Percentiles rank a stretch among this genome's conserved stretches.
These are phyloP conservation scores for Tragulus kanchil DNA, from an alignment of 2,113 vertebrate genomes.

Conservation along the genomic window DNA sequence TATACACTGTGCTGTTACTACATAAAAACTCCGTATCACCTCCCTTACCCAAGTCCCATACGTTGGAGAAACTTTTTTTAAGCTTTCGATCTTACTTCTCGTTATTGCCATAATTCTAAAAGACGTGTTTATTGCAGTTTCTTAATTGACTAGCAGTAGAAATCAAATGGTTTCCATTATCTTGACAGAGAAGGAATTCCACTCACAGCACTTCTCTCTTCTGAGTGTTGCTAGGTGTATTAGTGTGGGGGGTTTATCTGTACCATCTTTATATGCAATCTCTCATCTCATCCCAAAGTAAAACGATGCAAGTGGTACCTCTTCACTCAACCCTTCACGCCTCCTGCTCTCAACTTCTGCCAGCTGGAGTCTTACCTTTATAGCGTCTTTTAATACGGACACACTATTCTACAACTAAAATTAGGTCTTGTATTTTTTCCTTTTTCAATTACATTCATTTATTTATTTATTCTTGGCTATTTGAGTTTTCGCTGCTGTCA, in stretches of 20 bases:
- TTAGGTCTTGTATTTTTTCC: background rate
- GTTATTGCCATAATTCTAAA: background rate
- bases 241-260: background rate
- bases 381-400: fast-evolving
- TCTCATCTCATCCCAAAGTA: background rate
- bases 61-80: background rate
- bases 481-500: too few species aligned
- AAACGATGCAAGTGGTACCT: background rate
- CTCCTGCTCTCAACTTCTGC: background rate
- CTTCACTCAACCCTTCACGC: fast-evolving
- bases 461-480: too few species aligned
- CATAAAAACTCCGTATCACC: background rate
- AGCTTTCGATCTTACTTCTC: background rate
- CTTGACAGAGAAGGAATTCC: background rate
- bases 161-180: background rate
- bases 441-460: too few species aligned
- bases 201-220: background rate
- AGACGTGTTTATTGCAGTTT: background rate
- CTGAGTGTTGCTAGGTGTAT: background rate
- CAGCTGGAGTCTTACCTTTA: background rate
- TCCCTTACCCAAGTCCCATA: background rate
- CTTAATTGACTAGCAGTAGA: background rate
- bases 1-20: background rate
- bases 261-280: background rate
- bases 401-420: background rate